Conservation (phyloP, 1,140 invertebrate genomes). For the Mylabris phalerata region DNA sequence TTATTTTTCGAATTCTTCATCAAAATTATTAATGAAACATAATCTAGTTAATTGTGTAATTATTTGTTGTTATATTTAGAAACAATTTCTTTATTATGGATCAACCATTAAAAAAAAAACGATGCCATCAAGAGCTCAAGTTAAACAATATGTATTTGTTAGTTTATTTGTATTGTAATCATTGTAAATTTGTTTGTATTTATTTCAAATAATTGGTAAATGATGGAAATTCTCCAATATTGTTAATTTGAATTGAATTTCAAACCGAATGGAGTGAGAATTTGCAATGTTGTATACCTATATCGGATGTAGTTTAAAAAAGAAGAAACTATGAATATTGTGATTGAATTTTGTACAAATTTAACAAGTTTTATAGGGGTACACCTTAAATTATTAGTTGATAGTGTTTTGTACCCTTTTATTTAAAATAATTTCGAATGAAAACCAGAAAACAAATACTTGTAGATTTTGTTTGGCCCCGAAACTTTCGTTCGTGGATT, state of each 20-base stretch:
- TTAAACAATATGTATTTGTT: no score
- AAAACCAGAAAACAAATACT: neutral
- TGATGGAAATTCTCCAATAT: no score
- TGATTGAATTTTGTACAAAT: slow-evolving; percentile 14
- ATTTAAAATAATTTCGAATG: neutral
- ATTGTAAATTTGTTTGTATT: no score
- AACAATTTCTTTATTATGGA: no score
- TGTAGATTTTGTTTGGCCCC: no score
- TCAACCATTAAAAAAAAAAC: no score
- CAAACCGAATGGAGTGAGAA: neutral
- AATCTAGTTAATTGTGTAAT: neutral
- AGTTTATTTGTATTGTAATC: no score
- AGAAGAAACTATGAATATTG: neutral
- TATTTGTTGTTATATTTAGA: no score
- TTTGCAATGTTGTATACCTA: neutral
- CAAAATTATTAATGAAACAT: slow-evolving; percentile 37
- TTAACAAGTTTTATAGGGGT: slow-evolving; percentile 1
- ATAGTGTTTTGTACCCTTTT: slow-evolving; percentile 2
- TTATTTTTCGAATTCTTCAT: slow-evolving; percentile 37
- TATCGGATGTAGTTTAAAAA: neutral
- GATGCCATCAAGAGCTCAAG: no score
- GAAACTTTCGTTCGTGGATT: neutral
- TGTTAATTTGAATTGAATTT: no score
- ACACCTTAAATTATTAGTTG: slow-evolving; percentile 5
- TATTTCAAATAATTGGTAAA: no score